Evolutionary conservation across 2,797 vertebrate species (phyloP), one percentile per base, ranked within the genome.

Genomic region (Trematomus bernacchii): DNA sequence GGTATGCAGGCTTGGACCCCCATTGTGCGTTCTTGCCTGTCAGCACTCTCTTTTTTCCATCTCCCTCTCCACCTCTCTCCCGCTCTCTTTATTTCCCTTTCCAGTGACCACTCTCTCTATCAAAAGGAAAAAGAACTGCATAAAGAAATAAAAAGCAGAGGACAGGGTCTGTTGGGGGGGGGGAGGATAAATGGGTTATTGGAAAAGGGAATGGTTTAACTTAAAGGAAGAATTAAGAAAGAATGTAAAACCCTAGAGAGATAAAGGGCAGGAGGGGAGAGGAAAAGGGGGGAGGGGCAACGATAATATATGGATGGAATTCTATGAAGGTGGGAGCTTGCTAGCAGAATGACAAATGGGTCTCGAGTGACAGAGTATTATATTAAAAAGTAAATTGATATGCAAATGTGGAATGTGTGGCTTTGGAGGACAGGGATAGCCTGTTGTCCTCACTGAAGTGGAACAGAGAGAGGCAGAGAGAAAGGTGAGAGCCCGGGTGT

Each of bases 381-480:
- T 93, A 92, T 91, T 88, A 89, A 93, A 93, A 93, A 93, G 91
- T 91, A 94, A 94, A 95, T 93, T 94, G 93, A 95, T 94, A 95
- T 95, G 94, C 92, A 95, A 95, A 95, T 95, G 89, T 82, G 68
- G 84, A 89, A 84, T 83, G 82, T 90, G 89, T 92, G 86, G 89
- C 91, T 92, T 90, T 89, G 83, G 87, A 90, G 90, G 82, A 91
- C 91, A 82, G 88, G 90, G 89, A 91, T 90, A 92, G 93, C 91
- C 89, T 93, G 92, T 93, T 92, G 91, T 93, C 89, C 87, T 87
- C 86, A 73, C 52, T 90, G 86, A 84, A 92, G 91, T 91, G 89
- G 91, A 93, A 93, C 93, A 86, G 84, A 83, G 78, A 77, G 78
- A 79, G 72, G 72, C 80, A 72, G 80, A 78, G 79, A 77, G 79